Conservation (phyloP, 2,888 invertebrate species). For the Ophonus ardosiacus region DNA sequence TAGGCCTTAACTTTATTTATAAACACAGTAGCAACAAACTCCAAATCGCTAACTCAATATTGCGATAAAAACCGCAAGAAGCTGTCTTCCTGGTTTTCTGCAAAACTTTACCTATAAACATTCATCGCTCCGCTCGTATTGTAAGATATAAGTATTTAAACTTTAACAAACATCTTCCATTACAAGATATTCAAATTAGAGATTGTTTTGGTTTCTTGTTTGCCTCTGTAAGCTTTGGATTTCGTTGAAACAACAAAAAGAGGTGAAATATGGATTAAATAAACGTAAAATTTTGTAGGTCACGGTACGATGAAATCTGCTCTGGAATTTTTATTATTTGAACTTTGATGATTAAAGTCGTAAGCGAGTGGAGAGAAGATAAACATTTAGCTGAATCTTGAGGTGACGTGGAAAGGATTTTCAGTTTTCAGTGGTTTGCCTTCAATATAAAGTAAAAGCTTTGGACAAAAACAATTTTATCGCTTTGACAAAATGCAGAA, state of each 20-base stretch:
- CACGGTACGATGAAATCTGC: background rate
- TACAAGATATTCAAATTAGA: constrained; percentile 37
- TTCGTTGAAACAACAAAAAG: background rate
- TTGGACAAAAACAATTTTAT: too few species aligned
- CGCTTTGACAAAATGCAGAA: too few species aligned
- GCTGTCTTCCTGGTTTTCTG: background rate
- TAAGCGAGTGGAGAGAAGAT: background rate
- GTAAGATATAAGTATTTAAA: background rate
- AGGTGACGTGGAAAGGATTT: too few species aligned
- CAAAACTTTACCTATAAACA: constrained; percentile 20
- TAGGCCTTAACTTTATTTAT: constrained; percentile 5
- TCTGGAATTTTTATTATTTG: constrained; percentile 2
- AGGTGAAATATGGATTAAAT: constrained; percentile 29
- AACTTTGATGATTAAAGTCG: constrained; percentile 15
- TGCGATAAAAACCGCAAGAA: constrained; percentile 10
- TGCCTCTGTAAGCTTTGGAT: background rate
- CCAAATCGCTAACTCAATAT: constrained; percentile 14
- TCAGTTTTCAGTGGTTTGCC: too few species aligned
- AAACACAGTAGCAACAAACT: constrained; percentile 8
- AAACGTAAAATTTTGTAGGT: constrained; percentile 30
- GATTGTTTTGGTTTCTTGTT: background rate
- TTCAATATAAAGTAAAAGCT: too few species aligned
- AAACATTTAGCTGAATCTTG: too few species aligned
- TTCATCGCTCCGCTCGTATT: constrained; percentile 7
- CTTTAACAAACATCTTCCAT: constrained; percentile 27